phyloP scores from a whole-genome alignment of 1,140 invertebrate genomes.

The Drosophila kurseongensis region DNA sequence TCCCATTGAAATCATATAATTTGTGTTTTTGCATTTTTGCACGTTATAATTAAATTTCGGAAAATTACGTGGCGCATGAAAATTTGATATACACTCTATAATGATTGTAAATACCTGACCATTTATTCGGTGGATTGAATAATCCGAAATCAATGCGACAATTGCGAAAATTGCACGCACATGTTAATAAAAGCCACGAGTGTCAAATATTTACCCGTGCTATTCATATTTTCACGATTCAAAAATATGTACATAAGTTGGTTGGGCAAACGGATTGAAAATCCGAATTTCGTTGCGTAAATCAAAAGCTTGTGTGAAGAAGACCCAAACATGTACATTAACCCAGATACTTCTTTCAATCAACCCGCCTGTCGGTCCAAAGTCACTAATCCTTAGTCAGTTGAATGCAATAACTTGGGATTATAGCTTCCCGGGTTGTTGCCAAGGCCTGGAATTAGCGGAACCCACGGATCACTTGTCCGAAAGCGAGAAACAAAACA shows the following conservation, averaged over 20 bases:
- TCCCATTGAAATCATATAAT: slow-evolving; percentile 58
- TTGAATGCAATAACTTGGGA: slow-evolving; percentile 4
- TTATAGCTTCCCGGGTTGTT: slow-evolving; percentile 10
- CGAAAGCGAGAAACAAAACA: slow-evolving; percentile 17
- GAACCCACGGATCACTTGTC: slow-evolving; percentile 22
- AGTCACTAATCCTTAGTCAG: slow-evolving; percentile 14
- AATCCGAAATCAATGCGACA: slow-evolving; percentile 39
- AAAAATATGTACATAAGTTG: background rate
- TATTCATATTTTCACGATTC: slow-evolving; percentile 8
- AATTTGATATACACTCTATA: slow-evolving; percentile 5
- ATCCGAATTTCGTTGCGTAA: slow-evolving; percentile 30
- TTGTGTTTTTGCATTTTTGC: slow-evolving; percentile 63
- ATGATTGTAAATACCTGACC: slow-evolving; percentile 14
- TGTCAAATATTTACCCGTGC: slow-evolving; percentile 8
- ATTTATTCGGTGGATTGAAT: slow-evolving; percentile 15
- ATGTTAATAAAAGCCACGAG: slow-evolving; percentile 36
- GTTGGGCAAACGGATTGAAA: background rate
- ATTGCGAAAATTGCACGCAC: slow-evolving; percentile 38
- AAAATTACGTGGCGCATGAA: slow-evolving; percentile 42
- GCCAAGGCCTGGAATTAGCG: slow-evolving; percentile 28
- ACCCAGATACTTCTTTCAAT: slow-evolving; percentile 28
- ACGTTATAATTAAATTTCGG: slow-evolving; percentile 71
- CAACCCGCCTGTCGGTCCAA: slow-evolving; percentile 14
- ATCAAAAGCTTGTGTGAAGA: slow-evolving; percentile 5
- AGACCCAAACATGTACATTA: slow-evolving; percentile 32